Base-by-base conservation (phyloP, 2,797 vertebrate genomes). In the Cottoperca gobio region DNA sequence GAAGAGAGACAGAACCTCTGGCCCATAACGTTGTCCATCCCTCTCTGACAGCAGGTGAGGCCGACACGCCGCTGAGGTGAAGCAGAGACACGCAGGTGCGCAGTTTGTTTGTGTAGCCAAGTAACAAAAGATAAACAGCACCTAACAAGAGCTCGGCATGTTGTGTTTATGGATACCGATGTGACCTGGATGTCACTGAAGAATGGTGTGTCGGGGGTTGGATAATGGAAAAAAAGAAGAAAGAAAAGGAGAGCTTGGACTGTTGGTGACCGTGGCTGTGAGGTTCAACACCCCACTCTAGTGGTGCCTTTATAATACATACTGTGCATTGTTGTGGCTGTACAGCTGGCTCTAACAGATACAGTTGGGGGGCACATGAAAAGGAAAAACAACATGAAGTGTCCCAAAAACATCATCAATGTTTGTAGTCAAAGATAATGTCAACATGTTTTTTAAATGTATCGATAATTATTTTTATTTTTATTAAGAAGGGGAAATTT, bases 211-310 rank as follows among this genome's bases (percentile, higher is more conserved):
- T 55, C 26, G 11, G 48, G 43, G 23, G 63, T 71, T 66, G 43
- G 31, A 55, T 65, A 31, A 74, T 66, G 11, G 73, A 42, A 62
- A 39, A 46, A 45, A 45, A 40, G 9, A 68, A 65, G 55, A 42
- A 43, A 55, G 23, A 35, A 46, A 61, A 24, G 1, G 17, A 52
- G 35, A 12, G 8, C n/a, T 33, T n/a, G 24, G 42, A 69, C 14
- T 9, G 26, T 35, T 23, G 21, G 39, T 24, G 45, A 13, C 3
- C 7, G 21, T 52, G 31, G 64, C 42, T 66, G 0, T 57, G 62
- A 28, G 72, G 80, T 89, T 91, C 79, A 90, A 86, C 78, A 88
- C 46, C 85, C 16, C 91, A 83, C 89, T 88, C 91, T 92, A 91
- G 91, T 88, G 90, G 91, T 72, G 54, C 10, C 17, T 35, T 7